Evolutionary conservation across 2,888 invertebrate genomes (phyloP), one percentile per base, ranked within the genome.

Genomic region (Clusia tigrina): DNA sequence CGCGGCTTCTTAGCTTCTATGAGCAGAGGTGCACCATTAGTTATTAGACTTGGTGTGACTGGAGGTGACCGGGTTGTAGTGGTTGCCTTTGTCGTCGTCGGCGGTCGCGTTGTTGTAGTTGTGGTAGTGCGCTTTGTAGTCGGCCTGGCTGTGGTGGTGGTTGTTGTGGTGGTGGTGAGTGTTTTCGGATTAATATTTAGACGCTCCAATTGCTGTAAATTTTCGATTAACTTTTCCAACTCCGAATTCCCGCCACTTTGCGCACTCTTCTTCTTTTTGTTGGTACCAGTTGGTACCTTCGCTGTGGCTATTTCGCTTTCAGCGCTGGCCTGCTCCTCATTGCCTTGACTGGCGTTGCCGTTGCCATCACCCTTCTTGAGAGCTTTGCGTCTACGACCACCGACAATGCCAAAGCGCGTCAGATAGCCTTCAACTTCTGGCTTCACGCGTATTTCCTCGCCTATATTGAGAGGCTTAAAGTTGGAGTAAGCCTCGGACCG

Each of bases 141-240:
- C 2, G 56, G 32, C 6, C 32, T 6, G 6, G 18, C 12, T 12
- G 58, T 54, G 17, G 54, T 57, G 6, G 18, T 53, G 1, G 61
- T 66, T 24, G 67, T 62, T 15, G 61, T 17, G 12, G 38, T 54
- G 26, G 62, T 66, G 32, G 68, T 63, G 2, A 62, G 51, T 20
- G 55, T 51, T 22, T 65, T 67, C 1, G 71, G 38, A 22, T 71
- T 72, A 2, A 69, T 42, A 62, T 81, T 79, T 9, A 81, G 61
- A 1, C 79, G 73, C 53, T 81, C 81, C 20, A 81, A 54, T 53
- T 81, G 80, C 23, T 76, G 78, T 1, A 87, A 82, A 38, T 87
- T 84, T n/a, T 82, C 81, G 23, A 86, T 70, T 2, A 87, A 72
- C 69, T 85, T 84, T 46, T 84, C 82, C 20, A 87, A 69, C 68